These are phyloP conservation scores for Ianthella basta DNA, from an alignment of 37 sponge, comb jelly and placozoan species.

Conservation along the genomic window DNA sequence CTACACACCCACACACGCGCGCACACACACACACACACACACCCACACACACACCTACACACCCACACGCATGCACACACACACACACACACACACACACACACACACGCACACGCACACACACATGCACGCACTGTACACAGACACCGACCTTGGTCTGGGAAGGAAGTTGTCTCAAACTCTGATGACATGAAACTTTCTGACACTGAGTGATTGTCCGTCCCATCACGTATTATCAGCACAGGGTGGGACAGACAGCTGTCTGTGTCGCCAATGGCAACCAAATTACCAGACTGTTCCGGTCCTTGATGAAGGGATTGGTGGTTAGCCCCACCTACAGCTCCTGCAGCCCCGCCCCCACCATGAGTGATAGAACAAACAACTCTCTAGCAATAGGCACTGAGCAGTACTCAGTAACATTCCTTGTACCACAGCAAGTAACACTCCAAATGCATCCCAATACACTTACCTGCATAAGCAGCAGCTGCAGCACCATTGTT, in stretches of 20 bases:
- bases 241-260: constrained; percentile 1
- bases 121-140: background rate
- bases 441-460: no score
- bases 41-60: background rate
- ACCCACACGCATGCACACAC: background rate
- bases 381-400: no score
- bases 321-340: no score
- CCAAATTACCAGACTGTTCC: background rate
- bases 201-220: background rate
- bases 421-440: no score
- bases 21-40: constrained; percentile 39
- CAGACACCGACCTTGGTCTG: constrained; percentile 48
- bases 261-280: constrained; percentile 12
- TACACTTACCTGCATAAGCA: no score
- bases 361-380: no score
- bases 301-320: no score
- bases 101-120: constrained; percentile 10
- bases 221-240: constrained; percentile 16
- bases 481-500: no score
- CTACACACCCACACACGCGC: constrained; percentile 34
- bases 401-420: no score
- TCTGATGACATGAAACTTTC: constrained; percentile 63
- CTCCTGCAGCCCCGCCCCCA: no score
- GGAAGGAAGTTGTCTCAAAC: constrained; percentile 62
- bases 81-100: background rate